Conservation (phyloP, 2,113 vertebrate species). For the Genyomyrus donnyi region DNA sequence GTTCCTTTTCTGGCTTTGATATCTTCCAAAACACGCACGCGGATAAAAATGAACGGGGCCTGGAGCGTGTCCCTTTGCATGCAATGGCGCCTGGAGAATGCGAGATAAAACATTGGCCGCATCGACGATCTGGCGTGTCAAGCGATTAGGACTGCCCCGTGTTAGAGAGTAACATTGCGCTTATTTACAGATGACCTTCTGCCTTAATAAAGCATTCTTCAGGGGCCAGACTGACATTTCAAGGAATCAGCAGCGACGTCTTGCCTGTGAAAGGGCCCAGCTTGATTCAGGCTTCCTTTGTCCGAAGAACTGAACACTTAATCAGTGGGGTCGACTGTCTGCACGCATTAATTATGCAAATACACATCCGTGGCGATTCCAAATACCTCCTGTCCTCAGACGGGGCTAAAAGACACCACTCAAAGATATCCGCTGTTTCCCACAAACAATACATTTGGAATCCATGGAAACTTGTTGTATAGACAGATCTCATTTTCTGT, state of each 20-base stretch:
- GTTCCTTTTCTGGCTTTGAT: background rate
- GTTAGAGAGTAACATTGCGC: conserved; percentile 33
- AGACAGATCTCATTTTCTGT: background rate
- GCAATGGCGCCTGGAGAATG: background rate
- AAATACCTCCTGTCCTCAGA: background rate
- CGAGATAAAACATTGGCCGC: background rate
- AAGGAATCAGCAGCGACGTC: conserved; percentile 32
- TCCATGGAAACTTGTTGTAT: background rate
- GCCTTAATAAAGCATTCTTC: background rate
- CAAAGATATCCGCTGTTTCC: background rate
- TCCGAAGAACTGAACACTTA: background rate
- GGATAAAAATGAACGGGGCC: background rate
- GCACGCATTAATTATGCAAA: background rate
- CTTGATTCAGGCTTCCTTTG: background rate
- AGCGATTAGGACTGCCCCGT: conserved; percentile 14
- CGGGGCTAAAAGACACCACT: background rate
- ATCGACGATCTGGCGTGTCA: background rate
- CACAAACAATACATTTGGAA: background rate
- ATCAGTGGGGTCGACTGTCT: background rate
- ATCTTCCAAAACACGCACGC: background rate
- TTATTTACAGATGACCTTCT: conserved; percentile 47
- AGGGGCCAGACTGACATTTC: conserved; percentile 49
- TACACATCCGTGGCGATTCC: background rate
- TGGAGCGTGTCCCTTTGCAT: conserved; percentile 26
- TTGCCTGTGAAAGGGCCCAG: background rate